Percentiles rank a stretch among this genome's conserved stretches.
Evolutionary conservation across 2,888 invertebrate genomes (phyloP).

Genomic region (Caenorhabditis macrosperma): DNA sequence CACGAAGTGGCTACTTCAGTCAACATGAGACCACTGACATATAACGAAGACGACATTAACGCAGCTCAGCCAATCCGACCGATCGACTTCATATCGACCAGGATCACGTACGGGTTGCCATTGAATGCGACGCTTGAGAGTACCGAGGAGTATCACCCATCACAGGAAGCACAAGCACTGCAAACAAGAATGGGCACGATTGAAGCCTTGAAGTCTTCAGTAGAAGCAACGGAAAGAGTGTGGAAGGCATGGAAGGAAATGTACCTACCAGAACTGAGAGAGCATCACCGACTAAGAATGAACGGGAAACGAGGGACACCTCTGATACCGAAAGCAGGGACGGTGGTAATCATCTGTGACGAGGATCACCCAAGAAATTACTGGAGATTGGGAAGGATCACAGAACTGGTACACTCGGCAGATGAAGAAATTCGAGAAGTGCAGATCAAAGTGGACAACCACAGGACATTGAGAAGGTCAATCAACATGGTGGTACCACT

Average conservation of each 20-base stretch:
- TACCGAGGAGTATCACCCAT: too few species aligned
- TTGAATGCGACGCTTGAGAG: too few species aligned
- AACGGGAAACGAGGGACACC: neutral
- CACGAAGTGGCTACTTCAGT: too few species aligned
- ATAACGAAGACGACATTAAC: too few species aligned
- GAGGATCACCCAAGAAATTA: conserved; percentile 11
- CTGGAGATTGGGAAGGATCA: conserved; percentile 27
- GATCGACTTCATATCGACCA: too few species aligned
- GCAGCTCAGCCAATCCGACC: too few species aligned
- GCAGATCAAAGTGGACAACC: neutral
- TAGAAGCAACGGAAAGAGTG: conserved; percentile 8
- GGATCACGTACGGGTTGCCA: too few species aligned
- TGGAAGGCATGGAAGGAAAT: conserved; percentile 20
- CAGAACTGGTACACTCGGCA: neutral
- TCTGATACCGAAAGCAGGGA: neutral
- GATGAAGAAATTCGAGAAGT: conserved; percentile 30
- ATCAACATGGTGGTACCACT: neutral
- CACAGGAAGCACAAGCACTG: neutral
- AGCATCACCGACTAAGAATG: conserved; percentile 18
- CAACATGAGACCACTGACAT: too few species aligned
- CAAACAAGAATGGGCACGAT: too few species aligned
- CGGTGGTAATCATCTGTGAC: conserved; percentile 24
- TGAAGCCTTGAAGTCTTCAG: too few species aligned
- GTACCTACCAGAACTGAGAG: conserved; percentile 32
- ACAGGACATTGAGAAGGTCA: neutral